Evolutionary conservation across 2,888 invertebrate species (phyloP).

Genomic region (Rhogogaster chlorosoma): DNA sequence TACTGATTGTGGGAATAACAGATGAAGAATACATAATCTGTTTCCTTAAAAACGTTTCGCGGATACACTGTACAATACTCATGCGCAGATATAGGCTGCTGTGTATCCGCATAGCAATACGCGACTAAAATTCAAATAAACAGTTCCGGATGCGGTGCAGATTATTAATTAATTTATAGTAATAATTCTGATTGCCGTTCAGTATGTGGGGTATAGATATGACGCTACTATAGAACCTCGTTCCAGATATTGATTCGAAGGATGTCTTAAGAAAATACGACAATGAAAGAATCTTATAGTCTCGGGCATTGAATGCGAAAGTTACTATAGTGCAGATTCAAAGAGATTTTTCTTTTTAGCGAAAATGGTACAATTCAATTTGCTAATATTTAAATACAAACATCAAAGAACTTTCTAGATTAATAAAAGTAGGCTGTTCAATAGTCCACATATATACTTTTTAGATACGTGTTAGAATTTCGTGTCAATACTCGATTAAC

Average conservation of each 20-base stretch:
- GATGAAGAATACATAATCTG: background rate
- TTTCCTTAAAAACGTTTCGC: background rate
- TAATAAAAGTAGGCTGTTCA: background rate
- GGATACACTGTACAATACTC: background rate
- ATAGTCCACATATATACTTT: background rate
- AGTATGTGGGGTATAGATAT: background rate
- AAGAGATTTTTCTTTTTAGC: background rate
- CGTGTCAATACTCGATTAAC: background rate
- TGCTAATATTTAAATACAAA: background rate
- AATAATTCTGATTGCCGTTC: background rate
- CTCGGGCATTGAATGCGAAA: background rate
- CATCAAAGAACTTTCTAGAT: background rate
- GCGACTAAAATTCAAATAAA: background rate
- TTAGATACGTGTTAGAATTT: background rate
- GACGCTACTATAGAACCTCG: background rate
- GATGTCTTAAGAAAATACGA: background rate
- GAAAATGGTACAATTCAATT: background rate
- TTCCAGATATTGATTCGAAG: constrained; percentile 2
- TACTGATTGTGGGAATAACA: background rate
- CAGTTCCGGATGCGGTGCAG: background rate
- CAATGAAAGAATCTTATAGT: background rate
- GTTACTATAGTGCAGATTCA: background rate
- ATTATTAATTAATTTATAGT: background rate
- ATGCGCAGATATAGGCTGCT: background rate
- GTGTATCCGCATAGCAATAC: background rate